These are phyloP conservation scores for Baccha elongata DNA, from an alignment of 2,888 invertebrate genomes.

Conservation along the genomic window DNA sequence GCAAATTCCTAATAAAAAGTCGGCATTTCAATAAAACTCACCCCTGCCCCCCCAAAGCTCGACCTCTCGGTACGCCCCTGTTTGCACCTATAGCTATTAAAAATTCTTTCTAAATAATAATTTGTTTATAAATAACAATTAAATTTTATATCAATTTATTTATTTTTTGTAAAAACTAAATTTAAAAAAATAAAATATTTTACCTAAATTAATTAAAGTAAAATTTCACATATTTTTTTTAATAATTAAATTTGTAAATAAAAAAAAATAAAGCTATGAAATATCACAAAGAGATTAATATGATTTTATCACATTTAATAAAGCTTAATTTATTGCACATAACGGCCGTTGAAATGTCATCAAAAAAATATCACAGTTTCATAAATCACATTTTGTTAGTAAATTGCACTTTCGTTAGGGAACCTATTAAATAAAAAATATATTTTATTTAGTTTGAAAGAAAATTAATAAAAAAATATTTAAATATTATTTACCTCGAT, in stretches of 20 bases:
- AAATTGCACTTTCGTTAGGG: constrained; percentile 26
- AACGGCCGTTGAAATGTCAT: constrained; percentile 29
- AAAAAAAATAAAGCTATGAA: constrained; percentile 41
- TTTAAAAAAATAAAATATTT: constrained; percentile 3
- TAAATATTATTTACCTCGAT: constrained; percentile 21
- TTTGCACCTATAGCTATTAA: too few relatives aligned
- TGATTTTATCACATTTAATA: constrained; percentile 16
- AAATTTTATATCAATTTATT: too few relatives aligned
- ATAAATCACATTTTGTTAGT: constrained; percentile 24
- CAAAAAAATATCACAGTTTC: constrained; percentile 40
- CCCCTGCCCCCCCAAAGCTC: too few relatives aligned
- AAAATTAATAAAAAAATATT: too few relatives aligned
- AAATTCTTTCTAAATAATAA: too few relatives aligned
- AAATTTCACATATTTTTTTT: too few relatives aligned
- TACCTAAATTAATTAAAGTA: constrained; percentile 11
- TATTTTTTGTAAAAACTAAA: background rate
- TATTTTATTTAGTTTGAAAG: background rate
- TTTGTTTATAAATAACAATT: too few relatives aligned
- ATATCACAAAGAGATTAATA: constrained; percentile 27
- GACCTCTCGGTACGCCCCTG: too few relatives aligned
- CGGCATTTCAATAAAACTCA: too few relatives aligned
- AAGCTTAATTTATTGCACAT: constrained; percentile 39
- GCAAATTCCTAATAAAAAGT: too few relatives aligned
- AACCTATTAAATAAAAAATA: constrained; percentile 1
- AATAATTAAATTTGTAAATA: background rate